phyloP scores from a whole-genome alignment of 1,140 invertebrate genomes.

The Drosophila prosaltans region DNA sequence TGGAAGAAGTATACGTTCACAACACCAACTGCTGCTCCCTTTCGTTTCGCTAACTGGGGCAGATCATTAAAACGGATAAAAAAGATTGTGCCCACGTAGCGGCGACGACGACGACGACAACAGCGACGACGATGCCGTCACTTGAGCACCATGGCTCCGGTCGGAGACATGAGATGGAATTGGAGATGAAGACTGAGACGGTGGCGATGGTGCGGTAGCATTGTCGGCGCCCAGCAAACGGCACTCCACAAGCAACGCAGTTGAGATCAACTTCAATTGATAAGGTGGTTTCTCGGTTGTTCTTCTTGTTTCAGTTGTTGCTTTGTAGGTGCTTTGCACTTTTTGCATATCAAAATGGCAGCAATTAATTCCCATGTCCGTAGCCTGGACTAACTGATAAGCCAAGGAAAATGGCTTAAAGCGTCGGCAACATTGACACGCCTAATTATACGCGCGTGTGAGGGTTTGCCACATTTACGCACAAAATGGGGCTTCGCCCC shows the following conservation, averaged over 20 bases:
- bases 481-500: conserved; percentile 51
- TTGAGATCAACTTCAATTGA: conserved; percentile 74
- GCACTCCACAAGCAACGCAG: conserved; percentile 62
- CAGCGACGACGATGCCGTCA: conserved; percentile 16
- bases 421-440: conserved; percentile 71
- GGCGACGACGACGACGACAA: conserved; percentile 34
- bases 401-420: conserved; percentile 66
- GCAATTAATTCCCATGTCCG: conserved; percentile 76
- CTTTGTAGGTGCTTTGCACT: conserved; percentile 55
- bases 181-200: conserved; percentile 25
- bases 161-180: conserved; percentile 1
- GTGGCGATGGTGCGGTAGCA: conserved; percentile 53
- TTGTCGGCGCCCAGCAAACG: conserved; percentile 60
- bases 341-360: conserved; percentile 76
- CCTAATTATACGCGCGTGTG: conserved; percentile 67
- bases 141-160: not conserved
- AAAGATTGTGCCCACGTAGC: conserved; percentile 78
- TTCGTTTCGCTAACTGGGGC: conserved; percentile 78
- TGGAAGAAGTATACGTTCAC: conserved; percentile 53
- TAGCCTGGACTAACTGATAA: conserved; percentile 53
- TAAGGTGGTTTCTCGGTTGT: conserved; percentile 43
- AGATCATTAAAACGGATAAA: conserved; percentile 81
- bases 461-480: conserved; percentile 71
- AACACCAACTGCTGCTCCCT: conserved; percentile 66
- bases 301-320: conserved; percentile 31